Evolutionary conservation across 2,888 invertebrate genomes (phyloP).

Genomic region (Pantelozetes paolii): DNA sequence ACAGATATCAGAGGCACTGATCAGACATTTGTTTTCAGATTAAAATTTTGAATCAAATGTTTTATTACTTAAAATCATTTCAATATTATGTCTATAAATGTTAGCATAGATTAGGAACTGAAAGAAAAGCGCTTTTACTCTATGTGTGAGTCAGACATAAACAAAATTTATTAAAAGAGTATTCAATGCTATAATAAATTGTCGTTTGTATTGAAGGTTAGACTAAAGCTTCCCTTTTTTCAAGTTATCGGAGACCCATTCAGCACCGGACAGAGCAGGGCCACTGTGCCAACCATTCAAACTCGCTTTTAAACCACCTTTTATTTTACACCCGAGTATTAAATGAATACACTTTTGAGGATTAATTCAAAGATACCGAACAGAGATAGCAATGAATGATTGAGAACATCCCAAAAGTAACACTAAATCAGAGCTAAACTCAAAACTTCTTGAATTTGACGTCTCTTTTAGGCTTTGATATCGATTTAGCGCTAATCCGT

Average conservation of each 20-base stretch:
- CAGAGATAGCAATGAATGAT: constrained; percentile 13
- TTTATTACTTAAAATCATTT: background rate
- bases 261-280: background rate
- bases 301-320: constrained; percentile 10
- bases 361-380: constrained; percentile 14
- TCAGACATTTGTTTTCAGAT: constrained; percentile 14
- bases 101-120: background rate
- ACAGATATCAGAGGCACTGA: constrained; percentile 5
- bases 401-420: constrained; percentile 19
- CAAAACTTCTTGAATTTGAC: constrained; percentile 10
- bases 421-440: background rate
- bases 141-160: constrained; percentile 9
- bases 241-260: background rate
- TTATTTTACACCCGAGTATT: constrained; percentile 32
- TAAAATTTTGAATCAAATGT: background rate
- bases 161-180: background rate
- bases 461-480: constrained; percentile 30
- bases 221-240: background rate
- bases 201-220: background rate
- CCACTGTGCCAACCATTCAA: background rate
- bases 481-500: constrained; percentile 3
- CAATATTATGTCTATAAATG: background rate
- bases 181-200: background rate
- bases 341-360: constrained; percentile 6
- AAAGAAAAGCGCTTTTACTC: background rate